Evolutionary conservation across 2,113 vertebrate genomes (phyloP).

Genomic region (Cyprinodon variegatus): DNA sequence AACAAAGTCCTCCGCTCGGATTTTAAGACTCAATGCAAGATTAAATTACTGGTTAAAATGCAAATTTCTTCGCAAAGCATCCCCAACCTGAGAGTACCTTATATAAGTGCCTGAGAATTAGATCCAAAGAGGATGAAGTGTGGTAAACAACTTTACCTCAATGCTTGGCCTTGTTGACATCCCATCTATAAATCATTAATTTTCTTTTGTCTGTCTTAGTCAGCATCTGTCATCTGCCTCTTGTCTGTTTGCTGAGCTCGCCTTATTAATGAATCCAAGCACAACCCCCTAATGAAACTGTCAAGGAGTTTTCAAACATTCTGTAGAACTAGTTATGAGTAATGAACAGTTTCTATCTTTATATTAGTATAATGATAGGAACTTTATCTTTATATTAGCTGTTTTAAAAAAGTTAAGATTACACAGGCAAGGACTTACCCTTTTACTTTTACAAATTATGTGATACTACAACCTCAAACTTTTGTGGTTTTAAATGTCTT

Average conservation of each 20-base stretch:
- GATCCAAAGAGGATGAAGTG: constrained; percentile 26
- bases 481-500: no score
- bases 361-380: no score
- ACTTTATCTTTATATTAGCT: no score
- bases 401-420: no score
- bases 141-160: constrained; percentile 50
- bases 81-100: constrained; percentile 19
- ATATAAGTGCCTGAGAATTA: constrained; percentile 41
- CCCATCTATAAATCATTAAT: constrained; percentile 60
- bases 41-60: constrained; percentile 62
- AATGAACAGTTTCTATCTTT: background rate
- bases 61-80: constrained; percentile 29
- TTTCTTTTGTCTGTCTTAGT: constrained; percentile 9
- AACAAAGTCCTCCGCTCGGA: constrained; percentile 19
- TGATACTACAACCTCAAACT: no score
- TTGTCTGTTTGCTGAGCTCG: constrained; percentile 57
- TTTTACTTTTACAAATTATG: no score
- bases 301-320: constrained; percentile 47
- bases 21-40: constrained; percentile 38
- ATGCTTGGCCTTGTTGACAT: constrained; percentile 40
- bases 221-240: constrained; percentile 44
- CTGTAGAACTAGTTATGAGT: background rate
- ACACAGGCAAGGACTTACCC: no score
- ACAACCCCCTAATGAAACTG: constrained; percentile 46
- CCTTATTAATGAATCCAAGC: constrained; percentile 39